These are phyloP conservation scores for Sandelia bainsii DNA, from an alignment of 2,797 vertebrate species.

Conservation along the genomic window DNA sequence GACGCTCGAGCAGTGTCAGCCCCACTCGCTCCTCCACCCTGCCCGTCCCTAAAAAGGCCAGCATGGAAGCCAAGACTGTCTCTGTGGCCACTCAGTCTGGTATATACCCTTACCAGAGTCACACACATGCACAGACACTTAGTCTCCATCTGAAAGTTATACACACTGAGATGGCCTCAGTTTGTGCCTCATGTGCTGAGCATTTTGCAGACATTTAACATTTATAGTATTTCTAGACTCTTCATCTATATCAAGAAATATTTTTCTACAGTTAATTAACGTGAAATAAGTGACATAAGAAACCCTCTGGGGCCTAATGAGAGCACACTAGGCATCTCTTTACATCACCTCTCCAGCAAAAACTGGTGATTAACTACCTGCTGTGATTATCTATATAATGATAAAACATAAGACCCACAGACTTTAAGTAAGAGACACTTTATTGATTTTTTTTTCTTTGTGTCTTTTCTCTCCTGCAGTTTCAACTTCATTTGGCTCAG, in stretches of 20 bases:
- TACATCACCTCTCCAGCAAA: background rate
- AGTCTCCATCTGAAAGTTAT: constrained; percentile 22
- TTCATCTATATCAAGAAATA: background rate
- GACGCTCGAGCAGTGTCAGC: constrained; percentile 93
- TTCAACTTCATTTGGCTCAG: constrained; percentile 52
- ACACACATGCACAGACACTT: constrained; percentile 36
- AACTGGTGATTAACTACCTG: background rate
- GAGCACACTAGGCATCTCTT: background rate
- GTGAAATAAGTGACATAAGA: background rate
- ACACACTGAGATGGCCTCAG: constrained; percentile 10
- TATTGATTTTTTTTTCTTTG: constrained; percentile 3
- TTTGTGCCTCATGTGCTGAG: background rate
- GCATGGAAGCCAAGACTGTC: constrained; percentile 89
- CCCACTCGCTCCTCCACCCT: constrained; percentile 92
- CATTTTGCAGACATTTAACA: background rate
- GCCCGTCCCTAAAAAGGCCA: constrained; percentile 92
- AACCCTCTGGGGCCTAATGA: too few relatives aligned
- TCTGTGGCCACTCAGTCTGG: constrained; percentile 92
- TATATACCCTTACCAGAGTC: constrained; percentile 52
- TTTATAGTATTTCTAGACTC: background rate
- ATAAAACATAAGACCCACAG: background rate
- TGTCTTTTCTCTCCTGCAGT: constrained; percentile 50
- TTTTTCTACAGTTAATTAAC: background rate
- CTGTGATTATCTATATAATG: background rate
- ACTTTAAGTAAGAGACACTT: background rate